Evolutionary conservation across 2,888 invertebrate genomes (phyloP).

Genomic region (Monopis laevigella): DNA sequence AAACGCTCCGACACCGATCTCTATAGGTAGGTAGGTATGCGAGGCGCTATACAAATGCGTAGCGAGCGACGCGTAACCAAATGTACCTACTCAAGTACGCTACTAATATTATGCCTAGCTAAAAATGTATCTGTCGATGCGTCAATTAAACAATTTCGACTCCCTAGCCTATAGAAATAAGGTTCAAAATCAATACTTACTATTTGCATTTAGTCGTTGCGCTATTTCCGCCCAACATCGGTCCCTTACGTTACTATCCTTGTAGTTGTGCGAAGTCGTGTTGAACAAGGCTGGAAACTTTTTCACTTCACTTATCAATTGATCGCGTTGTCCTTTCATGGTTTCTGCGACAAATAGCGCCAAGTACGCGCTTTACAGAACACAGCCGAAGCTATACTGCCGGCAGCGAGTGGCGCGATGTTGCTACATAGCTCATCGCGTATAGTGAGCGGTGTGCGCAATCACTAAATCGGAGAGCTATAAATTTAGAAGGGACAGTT

Average conservation of each 20-base stretch:
- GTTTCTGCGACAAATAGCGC: neutral
- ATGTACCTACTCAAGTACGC: neutral
- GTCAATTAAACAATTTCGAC: too few relatives aligned
- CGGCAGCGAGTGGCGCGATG: constrained; percentile 20
- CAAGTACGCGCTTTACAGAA: neutral
- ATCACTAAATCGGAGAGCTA: too few relatives aligned
- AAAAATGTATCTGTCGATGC: too few relatives aligned
- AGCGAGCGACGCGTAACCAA: neutral
- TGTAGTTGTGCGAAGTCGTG: constrained; percentile 49
- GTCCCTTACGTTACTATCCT: constrained; percentile 51
- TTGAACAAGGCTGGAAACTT: constrained; percentile 53
- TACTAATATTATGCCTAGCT: neutral
- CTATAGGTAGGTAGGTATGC: too few relatives aligned
- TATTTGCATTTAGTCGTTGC: neutral
- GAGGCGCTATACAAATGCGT: too few relatives aligned
- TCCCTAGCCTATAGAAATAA: too few relatives aligned
- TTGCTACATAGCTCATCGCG: constrained; percentile 16
- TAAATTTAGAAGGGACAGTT: too few relatives aligned
- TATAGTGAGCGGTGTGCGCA: constrained; percentile 9
- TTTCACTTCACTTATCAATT: constrained; percentile 52
- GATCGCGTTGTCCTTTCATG: constrained; percentile 23
- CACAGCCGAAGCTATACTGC: neutral
- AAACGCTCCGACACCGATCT: too few relatives aligned
- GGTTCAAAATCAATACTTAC: too few relatives aligned
- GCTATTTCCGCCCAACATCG: constrained; percentile 54